phyloP scores from a whole-genome alignment of 1,140 invertebrate species.

The Laupala kohalensis region DNA sequence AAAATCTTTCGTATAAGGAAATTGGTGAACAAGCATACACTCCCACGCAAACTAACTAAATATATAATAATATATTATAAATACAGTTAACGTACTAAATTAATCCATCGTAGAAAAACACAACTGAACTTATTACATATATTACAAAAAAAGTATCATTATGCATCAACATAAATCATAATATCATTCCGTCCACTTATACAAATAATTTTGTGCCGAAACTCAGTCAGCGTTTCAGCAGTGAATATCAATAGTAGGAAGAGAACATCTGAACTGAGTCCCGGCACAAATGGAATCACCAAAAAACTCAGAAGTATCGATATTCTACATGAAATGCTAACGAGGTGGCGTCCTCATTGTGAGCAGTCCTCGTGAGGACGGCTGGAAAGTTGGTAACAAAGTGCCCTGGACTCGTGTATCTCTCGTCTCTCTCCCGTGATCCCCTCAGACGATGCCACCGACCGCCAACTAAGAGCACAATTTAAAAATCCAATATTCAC shows the following conservation, averaged over 20 bases:
- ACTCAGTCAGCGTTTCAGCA: not conserved
- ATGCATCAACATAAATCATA: not conserved
- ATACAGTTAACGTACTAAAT: not conserved
- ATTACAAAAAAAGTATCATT: not conserved
- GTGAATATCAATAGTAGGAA: not conserved
- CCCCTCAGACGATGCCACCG: too few species aligned
- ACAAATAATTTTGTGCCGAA: not conserved
- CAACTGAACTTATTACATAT: not conserved
- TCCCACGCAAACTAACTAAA: not conserved
- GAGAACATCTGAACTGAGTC: not conserved
- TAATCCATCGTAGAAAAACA: not conserved
- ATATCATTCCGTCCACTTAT: not conserved
- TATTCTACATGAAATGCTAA: too few species aligned
- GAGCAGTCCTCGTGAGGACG: too few species aligned
- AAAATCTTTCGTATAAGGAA: not conserved
- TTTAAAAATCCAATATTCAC: too few species aligned
- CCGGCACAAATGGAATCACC: too few species aligned
- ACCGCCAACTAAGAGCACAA: too few species aligned
- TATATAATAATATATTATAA: not conserved
- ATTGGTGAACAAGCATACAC: not conserved
- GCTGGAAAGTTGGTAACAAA: too few species aligned
- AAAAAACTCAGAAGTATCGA: too few species aligned
- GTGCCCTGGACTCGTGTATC: too few species aligned
- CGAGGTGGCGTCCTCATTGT: too few species aligned
- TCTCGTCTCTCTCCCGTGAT: too few species aligned